Conservation (phyloP, 2,797 vertebrate species). For the Serranus cabrilla region DNA sequence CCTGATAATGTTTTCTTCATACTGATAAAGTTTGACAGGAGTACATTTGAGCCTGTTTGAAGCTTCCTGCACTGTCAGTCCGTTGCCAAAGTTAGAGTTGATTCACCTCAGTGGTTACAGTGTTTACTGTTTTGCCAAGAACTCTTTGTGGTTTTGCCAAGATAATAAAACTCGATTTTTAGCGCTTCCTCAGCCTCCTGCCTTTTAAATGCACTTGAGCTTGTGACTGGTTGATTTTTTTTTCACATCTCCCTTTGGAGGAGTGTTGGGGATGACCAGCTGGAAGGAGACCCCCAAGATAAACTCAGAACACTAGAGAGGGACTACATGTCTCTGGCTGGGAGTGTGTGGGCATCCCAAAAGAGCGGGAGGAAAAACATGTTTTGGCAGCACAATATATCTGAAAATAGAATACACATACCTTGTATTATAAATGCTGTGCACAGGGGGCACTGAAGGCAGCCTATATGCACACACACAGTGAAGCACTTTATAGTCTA, state of each 20-base stretch:
- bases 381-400: background rate
- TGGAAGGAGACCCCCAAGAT: slow-evolving; percentile 29
- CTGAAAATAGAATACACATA: slow-evolving; percentile 26
- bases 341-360: slow-evolving; percentile 28
- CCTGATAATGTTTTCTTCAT: slow-evolving; percentile 18
- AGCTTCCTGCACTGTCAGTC: background rate
- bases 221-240: slow-evolving; percentile 14
- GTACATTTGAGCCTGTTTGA: slow-evolving; percentile 16
- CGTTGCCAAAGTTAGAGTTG: slow-evolving; percentile 31
- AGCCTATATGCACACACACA: background rate
- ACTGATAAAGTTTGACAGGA: slow-evolving; percentile 8
- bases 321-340: slow-evolving; percentile 22
- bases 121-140: slow-evolving; percentile 34
- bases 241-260: slow-evolving; percentile 20
- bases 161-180: slow-evolving; percentile 28
- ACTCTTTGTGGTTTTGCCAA: slow-evolving; percentile 34
- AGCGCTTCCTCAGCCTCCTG: slow-evolving; percentile 7
- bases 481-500: slow-evolving; percentile 22
- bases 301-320: slow-evolving; percentile 17
- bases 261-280: slow-evolving; percentile 24
- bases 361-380: slow-evolving; percentile 21
- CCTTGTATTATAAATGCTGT: slow-evolving; percentile 3
- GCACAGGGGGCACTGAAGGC: background rate
- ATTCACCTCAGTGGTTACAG: slow-evolving; percentile 17
- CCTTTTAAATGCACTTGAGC: slow-evolving; percentile 23